phyloP scores from a whole-genome alignment of 2,113 vertebrate genomes.

The Ginglymostoma cirratum region DNA sequence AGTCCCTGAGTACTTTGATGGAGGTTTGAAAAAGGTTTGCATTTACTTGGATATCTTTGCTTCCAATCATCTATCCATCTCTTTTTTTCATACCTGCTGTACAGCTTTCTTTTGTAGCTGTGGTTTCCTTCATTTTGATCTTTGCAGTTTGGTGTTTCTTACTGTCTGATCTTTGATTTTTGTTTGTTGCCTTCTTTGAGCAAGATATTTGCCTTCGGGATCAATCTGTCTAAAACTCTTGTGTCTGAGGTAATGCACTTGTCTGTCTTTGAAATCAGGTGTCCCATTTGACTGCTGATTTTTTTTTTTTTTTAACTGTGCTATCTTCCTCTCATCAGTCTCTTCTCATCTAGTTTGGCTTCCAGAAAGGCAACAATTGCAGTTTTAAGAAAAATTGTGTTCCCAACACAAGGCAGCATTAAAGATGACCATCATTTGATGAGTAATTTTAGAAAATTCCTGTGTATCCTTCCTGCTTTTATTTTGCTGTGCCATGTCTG shows the following conservation, averaged over 20 bases:
- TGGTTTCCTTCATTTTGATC: neutral
- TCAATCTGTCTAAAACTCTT: neutral
- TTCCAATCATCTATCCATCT: neutral
- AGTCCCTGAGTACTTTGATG: neutral
- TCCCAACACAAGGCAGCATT: too few relatives aligned
- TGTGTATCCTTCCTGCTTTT: too few relatives aligned
- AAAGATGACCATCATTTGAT: too few relatives aligned
- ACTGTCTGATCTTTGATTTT: neutral
- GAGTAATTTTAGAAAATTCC: too few relatives aligned
- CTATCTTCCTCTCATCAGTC: neutral
- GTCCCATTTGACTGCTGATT: neutral
- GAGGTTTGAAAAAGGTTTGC: slow-evolving; percentile 31
- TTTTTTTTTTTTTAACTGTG: neutral
- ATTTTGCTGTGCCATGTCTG: neutral
- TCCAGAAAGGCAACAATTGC: neutral
- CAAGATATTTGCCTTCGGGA: neutral
- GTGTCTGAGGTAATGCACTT: neutral
- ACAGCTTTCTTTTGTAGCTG: neutral
- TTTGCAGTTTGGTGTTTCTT: neutral
- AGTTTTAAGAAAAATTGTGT: neutral
- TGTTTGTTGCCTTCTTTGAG: neutral
- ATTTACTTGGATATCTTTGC: neutral
- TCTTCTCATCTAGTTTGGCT: neutral
- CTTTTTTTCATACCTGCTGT: neutral
- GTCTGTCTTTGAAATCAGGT: neutral